These are phyloP conservation scores for Phalangium opilio DNA, from an alignment of 2,888 invertebrate species.

Conservation along the genomic window DNA sequence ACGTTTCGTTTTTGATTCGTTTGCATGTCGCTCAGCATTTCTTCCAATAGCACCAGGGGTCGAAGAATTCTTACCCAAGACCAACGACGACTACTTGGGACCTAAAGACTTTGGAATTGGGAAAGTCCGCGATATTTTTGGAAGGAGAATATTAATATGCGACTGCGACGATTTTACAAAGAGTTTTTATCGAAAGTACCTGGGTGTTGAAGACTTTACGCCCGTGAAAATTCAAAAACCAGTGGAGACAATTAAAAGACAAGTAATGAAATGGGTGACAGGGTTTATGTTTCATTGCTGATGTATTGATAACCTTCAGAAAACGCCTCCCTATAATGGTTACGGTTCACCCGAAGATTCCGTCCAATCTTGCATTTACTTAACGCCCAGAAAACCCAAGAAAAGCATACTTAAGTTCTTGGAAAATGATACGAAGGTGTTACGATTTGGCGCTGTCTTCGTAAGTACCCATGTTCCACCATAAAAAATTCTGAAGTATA, in stretches of 20 bases:
- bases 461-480: slow-evolving; percentile 20
- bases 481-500: no score
- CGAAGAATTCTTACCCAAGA: slow-evolving; percentile 47
- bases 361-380: slow-evolving; percentile 50
- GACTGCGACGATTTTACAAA: slow-evolving; percentile 69
- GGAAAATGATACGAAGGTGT: slow-evolving; percentile 44
- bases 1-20: neutral
- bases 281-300: slow-evolving; percentile 2
- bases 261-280: neutral
- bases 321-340: slow-evolving; percentile 50
- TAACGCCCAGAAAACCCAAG: slow-evolving; percentile 53
- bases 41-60: slow-evolving; percentile 39
- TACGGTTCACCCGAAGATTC: slow-evolving; percentile 64
- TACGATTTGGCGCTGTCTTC: slow-evolving; percentile 58
- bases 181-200: slow-evolving; percentile 46
- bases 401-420: slow-evolving; percentile 59
- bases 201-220: slow-evolving; percentile 32
- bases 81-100: slow-evolving; percentile 58
- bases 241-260: slow-evolving; percentile 18
- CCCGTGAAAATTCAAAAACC: slow-evolving; percentile 31
- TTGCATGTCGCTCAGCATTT: neutral
- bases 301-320: slow-evolving; percentile 26
- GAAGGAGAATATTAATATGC: slow-evolving; percentile 47
- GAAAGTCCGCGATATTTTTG: slow-evolving; percentile 34
- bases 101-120: slow-evolving; percentile 63